A percentile compares a stretch with the other conserved stretches of the same genome.
These are phyloP conservation scores for Tetramorium simillimum DNA, from an alignment of 1,140 invertebrate genomes.

Conservation along the genomic window DNA sequence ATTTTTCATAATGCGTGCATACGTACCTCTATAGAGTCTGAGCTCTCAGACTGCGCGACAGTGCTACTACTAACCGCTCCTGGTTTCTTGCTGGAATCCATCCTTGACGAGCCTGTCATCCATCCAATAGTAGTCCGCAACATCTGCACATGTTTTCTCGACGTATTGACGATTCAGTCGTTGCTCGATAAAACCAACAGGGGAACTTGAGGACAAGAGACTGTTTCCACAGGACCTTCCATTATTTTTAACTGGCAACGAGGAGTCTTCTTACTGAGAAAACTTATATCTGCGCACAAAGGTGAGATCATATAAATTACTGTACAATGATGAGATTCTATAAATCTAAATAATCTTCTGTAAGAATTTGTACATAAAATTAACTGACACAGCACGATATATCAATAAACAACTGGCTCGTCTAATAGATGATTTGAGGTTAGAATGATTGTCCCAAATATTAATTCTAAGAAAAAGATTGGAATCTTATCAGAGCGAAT, in stretches of 20 bases:
- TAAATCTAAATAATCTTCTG: neutral
- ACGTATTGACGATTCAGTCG: conserved; percentile 37
- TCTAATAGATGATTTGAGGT: neutral
- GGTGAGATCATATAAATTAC: neutral
- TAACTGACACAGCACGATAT: neutral
- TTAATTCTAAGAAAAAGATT: neutral
- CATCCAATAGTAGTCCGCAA: conserved; percentile 73
- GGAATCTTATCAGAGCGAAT: neutral
- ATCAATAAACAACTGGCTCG: neutral
- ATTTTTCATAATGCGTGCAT: neutral
- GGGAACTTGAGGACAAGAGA: neutral
- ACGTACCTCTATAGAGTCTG: conserved; percentile 74
- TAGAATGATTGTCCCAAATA: neutral
- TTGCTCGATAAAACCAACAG: neutral
- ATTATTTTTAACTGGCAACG: neutral
- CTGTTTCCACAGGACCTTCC: neutral
- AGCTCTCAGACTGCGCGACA: conserved; percentile 48
- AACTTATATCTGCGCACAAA: neutral
- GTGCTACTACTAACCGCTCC: conserved; percentile 20
- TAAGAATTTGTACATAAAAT: neutral
- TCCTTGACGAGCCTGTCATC: conserved; percentile 72
- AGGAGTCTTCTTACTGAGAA: neutral
- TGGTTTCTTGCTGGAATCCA: conserved; percentile 58
- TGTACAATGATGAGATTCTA: neutral
- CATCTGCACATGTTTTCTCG: conserved; percentile 73